Evolutionary conservation across 2,113 vertebrate species (phyloP).

Genomic region (Donacobius atricapilla): DNA sequence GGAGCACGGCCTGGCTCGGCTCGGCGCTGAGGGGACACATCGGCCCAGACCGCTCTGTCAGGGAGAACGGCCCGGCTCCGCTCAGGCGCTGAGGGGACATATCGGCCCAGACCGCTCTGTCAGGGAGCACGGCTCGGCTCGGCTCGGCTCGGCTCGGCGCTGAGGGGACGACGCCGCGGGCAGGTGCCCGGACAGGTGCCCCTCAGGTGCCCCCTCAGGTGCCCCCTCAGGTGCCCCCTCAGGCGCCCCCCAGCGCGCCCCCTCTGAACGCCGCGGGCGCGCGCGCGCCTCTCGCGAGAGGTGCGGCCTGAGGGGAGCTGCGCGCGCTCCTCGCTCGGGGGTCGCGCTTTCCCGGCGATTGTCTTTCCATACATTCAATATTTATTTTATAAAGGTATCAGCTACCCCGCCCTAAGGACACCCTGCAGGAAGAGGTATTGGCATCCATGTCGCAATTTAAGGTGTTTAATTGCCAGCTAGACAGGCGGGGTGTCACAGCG

Average conservation of each 20-base stretch:
- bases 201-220: no score
- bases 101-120: not conserved
- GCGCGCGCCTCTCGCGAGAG: not conserved
- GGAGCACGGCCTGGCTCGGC: no score
- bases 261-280: not conserved
- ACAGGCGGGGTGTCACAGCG: not conserved
- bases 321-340: no score
- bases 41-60: no score
- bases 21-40: not conserved
- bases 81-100: not conserved
- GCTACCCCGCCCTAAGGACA: not conserved
- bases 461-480: not conserved
- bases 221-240: no score
- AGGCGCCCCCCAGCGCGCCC: no score
- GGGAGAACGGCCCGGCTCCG: not conserved
- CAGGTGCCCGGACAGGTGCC: no score
- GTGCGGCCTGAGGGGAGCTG: not conserved
- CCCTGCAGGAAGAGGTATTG: not conserved
- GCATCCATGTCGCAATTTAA: not conserved
- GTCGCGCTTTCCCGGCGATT: not conserved
- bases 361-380: not conserved
- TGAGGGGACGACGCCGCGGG: not conserved
- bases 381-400: not conserved
- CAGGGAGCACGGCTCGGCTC: not conserved
- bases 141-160: not conserved